These are phyloP conservation scores for Oxyura jamaicensis DNA, from an alignment of 2,113 vertebrate species.

Conservation along the genomic window DNA sequence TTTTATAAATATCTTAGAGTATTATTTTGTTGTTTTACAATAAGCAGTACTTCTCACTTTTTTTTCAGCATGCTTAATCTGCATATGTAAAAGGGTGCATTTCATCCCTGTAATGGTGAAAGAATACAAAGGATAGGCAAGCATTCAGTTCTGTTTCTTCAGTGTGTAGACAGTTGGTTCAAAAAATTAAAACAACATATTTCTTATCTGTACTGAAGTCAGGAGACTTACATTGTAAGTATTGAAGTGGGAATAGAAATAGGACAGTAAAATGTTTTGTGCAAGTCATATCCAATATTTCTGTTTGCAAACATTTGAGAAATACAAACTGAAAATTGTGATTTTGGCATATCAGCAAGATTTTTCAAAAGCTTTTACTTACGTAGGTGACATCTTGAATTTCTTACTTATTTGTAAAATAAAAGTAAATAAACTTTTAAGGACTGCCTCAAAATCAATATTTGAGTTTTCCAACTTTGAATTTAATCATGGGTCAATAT, in stretches of 20 bases:
- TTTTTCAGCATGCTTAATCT: neutral
- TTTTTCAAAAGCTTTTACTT: neutral
- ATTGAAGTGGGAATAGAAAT: neutral
- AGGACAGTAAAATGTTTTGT: neutral
- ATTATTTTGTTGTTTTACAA: neutral
- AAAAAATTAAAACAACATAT: neutral
- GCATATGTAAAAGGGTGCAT: neutral
- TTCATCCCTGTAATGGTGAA: neutral
- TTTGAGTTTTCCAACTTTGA: neutral
- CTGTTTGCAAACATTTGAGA: neutral
- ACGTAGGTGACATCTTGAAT: neutral
- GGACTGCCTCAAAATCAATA: neutral
- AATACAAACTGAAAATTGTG: slow-evolving; percentile 12
- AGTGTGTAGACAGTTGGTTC: neutral
- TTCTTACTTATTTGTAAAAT: neutral
- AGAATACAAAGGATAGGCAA: neutral
- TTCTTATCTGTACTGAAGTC: neutral
- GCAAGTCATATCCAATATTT: neutral
- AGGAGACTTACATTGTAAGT: neutral
- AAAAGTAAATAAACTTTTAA: neutral
- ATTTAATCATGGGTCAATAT: neutral
- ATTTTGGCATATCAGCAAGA: neutral
- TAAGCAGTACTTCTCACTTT: neutral
- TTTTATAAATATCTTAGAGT: neutral
- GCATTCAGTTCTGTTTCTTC: neutral